Base-by-base conservation (phyloP, 2,797 vertebrate genomes). In the Sebastes aleutianus region DNA sequence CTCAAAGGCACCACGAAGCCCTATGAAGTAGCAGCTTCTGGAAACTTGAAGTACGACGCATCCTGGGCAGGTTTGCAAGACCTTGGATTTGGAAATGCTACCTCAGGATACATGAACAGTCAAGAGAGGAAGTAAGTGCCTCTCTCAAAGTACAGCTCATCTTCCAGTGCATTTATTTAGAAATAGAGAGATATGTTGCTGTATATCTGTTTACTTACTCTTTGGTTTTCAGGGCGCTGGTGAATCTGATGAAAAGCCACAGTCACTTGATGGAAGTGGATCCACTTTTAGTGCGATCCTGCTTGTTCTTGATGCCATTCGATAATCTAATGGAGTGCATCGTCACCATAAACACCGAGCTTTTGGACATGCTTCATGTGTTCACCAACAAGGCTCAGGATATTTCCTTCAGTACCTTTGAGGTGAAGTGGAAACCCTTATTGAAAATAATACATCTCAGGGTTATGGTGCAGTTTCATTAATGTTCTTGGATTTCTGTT, bases 251-350 rank as follows among this genome's bases (percentile, higher is more conserved):
- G 88, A 87, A 82, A 27, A 54, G 0, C 0, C 66, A 94, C 66
- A 78, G 67, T 16, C 82, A 96, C 83, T 39, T 99, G 87, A 85
- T 96, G 81, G 59, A 90, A 0, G 29, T 96, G 0, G 97, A 99
- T n/a, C 2, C 2, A 5, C 73, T 88, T 20, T 88, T 96, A 53
- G 80, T 95, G 83, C 95, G 94, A 1, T 97, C 97, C 22, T 98
- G 96, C 94, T 91, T 97, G 78, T 96, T 75, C 65, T 70, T 98
- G 83, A 74, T 98, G 72, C 86, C 95, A 20, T 10, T 96, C 4
- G 22, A 69, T 0, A 58, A 78, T 0, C 83, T 97, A 70, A 2
- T 26, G 0, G 88, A 94, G 2, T 95, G 93, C 81, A 39, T 95
- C 12, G 13, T 0, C 2, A 26, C 9, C 2, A 39, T 92, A 8